These are phyloP conservation scores for Alloplasta piceator DNA, from an alignment of 2,888 invertebrate genomes.

Conservation along the genomic window DNA sequence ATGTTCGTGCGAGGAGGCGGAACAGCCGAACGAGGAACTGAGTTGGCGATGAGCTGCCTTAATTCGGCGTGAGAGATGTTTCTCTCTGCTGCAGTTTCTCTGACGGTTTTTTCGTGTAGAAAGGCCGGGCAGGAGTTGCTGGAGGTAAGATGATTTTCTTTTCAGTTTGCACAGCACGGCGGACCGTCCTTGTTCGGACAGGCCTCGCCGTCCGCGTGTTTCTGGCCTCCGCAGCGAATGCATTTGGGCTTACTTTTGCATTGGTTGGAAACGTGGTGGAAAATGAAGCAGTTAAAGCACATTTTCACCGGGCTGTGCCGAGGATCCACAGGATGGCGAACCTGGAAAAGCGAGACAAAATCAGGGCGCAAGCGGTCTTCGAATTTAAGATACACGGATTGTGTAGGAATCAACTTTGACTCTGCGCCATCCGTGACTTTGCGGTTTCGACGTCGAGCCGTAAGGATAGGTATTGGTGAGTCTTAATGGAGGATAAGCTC, in stretches of 20 bases:
- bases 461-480: background rate
- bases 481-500: background rate
- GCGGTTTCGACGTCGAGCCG: conserved; percentile 9
- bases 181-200: conserved; percentile 8
- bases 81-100: too few relatives aligned
- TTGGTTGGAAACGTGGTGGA: conserved; percentile 16
- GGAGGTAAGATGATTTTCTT: conserved; percentile 5
- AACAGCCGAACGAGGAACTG: too few relatives aligned
- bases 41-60: too few relatives aligned
- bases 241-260: conserved; percentile 7
- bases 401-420: conserved; percentile 14
- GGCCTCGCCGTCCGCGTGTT: background rate
- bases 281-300: conserved; percentile 23
- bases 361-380: conserved; percentile 12
- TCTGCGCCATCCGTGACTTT: background rate
- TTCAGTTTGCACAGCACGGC: conserved; percentile 30
- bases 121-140: conserved; percentile 15
- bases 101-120: conserved; percentile 21
- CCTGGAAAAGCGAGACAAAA: conserved; percentile 16
- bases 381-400: conserved; percentile 34
- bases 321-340: conserved; percentile 10
- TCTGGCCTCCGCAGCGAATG: too few relatives aligned
- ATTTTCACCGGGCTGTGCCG: too few relatives aligned
- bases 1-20: too few relatives aligned
- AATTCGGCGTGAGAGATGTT: too few relatives aligned